phyloP scores from a whole-genome alignment of 2,888 invertebrate species.

The Macaria liturata region DNA sequence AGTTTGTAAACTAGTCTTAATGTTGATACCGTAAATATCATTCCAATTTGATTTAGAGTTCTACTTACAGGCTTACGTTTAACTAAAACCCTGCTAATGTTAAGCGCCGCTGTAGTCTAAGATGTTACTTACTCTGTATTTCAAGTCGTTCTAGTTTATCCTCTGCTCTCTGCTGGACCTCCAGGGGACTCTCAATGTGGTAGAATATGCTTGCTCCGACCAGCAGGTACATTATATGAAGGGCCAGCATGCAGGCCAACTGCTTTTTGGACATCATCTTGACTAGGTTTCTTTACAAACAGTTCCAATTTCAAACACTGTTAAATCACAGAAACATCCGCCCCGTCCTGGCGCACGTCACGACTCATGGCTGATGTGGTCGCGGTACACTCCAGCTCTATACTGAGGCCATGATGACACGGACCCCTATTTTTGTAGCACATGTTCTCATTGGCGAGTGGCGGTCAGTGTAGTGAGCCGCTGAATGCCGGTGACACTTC shows the following conservation, averaged over 20 bases:
- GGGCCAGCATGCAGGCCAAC: conserved; percentile 88
- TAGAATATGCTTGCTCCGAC: conserved; percentile 94
- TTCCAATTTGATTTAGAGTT: no score
- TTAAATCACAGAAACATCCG: conserved; percentile 60
- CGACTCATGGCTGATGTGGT: conserved; percentile 46
- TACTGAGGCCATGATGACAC: conserved; percentile 42
- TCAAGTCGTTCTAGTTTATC: conserved; percentile 85
- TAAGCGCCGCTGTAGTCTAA: no score
- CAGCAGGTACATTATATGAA: conserved; percentile 89
- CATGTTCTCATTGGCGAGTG: conserved; percentile 52
- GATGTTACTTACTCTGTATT: conserved; percentile 86
- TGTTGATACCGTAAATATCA: no score
- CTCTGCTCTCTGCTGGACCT: conserved; percentile 83
- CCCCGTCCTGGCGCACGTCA: conserved; percentile 50
- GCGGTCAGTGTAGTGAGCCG: conserved; percentile 23
- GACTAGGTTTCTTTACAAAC: conserved; percentile 51
- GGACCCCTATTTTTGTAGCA: conserved; percentile 48
- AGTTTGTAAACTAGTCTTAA: no score
- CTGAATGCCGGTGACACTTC: conserved; percentile 52
- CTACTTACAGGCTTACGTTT: no score
- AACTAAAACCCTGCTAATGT: no score
- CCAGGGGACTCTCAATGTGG: conserved; percentile 90
- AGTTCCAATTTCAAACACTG: conserved; percentile 36
- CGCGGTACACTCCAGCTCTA: conserved; percentile 44
- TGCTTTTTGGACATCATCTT: conserved; percentile 92